Conservation (phyloP, 92 coral and sea anemone species). For the Ricordea florida region DNA sequence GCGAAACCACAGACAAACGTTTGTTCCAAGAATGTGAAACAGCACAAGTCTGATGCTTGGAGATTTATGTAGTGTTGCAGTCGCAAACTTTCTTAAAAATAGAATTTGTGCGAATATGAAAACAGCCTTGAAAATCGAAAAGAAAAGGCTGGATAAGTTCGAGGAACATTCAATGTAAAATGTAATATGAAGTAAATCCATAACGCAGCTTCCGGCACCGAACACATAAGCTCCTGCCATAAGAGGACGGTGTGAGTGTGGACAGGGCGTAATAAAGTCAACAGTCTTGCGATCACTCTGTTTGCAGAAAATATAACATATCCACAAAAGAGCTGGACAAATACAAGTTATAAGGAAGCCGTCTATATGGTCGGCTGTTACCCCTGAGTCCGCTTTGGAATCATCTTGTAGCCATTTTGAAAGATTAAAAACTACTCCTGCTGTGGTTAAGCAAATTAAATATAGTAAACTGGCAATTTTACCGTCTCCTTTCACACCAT, state of each 20-base stretch:
- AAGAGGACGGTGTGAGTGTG: slow-evolving; percentile 91
- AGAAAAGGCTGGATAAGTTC: slow-evolving; percentile 87
- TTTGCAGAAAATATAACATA: slow-evolving; percentile 90
- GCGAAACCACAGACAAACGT: slow-evolving; percentile 90
- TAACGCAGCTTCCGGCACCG: slow-evolving; percentile 94
- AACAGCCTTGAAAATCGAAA: slow-evolving; percentile 91
- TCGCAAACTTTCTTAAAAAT: slow-evolving; percentile 91
- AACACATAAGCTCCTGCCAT: slow-evolving; percentile 97
- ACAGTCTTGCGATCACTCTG: slow-evolving; percentile 92
- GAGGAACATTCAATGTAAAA: slow-evolving; percentile 91
- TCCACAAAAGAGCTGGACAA: slow-evolving; percentile 91
- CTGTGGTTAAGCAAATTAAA: slow-evolving; percentile 93
- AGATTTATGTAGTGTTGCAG: slow-evolving; percentile 94
- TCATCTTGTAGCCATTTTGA: slow-evolving; percentile 97
- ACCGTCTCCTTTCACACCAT: slow-evolving; percentile 95
- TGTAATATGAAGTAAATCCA: slow-evolving; percentile 91
- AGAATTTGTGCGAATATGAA: slow-evolving; percentile 90
- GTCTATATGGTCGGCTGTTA: slow-evolving; percentile 91
- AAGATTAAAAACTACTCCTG: slow-evolving; percentile 93
- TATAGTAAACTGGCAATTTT: slow-evolving; percentile 93
- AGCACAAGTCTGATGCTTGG: slow-evolving; percentile 93
- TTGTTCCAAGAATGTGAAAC: slow-evolving; percentile 95
- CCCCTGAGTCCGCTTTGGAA: slow-evolving; percentile 85
- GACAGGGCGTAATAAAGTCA: slow-evolving; percentile 84
- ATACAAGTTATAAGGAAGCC: slow-evolving; percentile 97